A percentile compares a stretch with the other conserved stretches of the same genome.
These are phyloP conservation scores for Nemotelus nigrinus DNA, from an alignment of 2,888 invertebrate species.

Conservation along the genomic window DNA sequence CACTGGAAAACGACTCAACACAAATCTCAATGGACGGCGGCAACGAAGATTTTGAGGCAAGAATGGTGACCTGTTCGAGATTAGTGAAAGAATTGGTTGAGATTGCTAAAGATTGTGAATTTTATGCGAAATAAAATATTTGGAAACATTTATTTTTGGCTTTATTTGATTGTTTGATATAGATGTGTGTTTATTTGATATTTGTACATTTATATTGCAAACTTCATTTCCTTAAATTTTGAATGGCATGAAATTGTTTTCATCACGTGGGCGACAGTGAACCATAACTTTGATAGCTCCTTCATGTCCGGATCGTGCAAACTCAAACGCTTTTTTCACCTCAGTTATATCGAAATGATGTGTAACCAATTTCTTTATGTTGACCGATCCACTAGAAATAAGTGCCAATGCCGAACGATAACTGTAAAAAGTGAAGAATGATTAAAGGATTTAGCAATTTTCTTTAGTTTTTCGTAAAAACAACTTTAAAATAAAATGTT, in stretches of 20 bases:
- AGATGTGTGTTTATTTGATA: too few species aligned
- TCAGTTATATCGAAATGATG: slow-evolving; percentile 84
- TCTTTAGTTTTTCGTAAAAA: too few species aligned
- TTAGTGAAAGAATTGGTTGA: slow-evolving; percentile 60
- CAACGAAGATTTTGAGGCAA: slow-evolving; percentile 55
- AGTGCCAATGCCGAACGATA: slow-evolving; percentile 82
- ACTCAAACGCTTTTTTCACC: slow-evolving; percentile 84
- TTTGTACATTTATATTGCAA: too few species aligned
- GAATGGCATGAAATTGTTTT: slow-evolving; percentile 65
- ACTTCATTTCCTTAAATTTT: too few species aligned
- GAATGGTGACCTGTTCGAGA: slow-evolving; percentile 57
- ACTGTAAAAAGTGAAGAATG: slow-evolving; percentile 65
- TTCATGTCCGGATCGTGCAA: slow-evolving; percentile 76
- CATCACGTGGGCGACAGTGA: slow-evolving; percentile 70
- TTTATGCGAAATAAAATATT: not conserved
- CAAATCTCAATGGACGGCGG: slow-evolving; percentile 60
- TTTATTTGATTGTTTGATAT: too few species aligned
- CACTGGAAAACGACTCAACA: slow-evolving; percentile 54
- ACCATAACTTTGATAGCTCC: slow-evolving; percentile 90
- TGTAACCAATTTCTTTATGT: slow-evolving; percentile 84
- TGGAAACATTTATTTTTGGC: too few species aligned
- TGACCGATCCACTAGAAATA: slow-evolving; percentile 78
- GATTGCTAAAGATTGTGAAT: slow-evolving; percentile 14
- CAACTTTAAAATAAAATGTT: too few species aligned
- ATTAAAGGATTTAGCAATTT: not conserved